phyloP scores from a whole-genome alignment of 2,797 vertebrate genomes.

The Ctenopoma multispine region DNA sequence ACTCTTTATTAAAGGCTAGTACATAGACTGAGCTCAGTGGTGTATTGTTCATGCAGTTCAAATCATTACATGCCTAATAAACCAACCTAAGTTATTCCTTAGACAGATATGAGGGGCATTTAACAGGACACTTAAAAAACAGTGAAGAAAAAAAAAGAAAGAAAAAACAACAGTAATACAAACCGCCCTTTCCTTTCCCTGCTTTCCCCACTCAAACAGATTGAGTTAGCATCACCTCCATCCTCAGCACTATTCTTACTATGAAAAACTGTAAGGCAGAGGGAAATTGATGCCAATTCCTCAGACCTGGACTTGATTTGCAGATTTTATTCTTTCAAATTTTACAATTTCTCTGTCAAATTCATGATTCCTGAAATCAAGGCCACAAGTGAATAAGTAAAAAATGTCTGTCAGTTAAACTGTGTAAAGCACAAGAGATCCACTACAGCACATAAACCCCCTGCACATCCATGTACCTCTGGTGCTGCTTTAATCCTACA shows the following conservation, averaged over 20 bases:
- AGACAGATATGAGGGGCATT: too few relatives aligned
- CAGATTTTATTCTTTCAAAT: too few relatives aligned
- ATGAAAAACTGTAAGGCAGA: conserved; percentile 31
- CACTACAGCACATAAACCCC: too few relatives aligned
- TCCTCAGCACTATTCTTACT: conserved; percentile 38
- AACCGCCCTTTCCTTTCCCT: conserved; percentile 68
- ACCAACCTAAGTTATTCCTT: not conserved
- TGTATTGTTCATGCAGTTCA: not conserved
- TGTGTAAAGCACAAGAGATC: not conserved
- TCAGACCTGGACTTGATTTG: conserved; percentile 29
- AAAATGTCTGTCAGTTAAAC: not conserved
- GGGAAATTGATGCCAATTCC: conserved; percentile 29
- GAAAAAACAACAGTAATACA: too few relatives aligned
- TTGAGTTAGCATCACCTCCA: conserved; percentile 53
- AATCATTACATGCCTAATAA: not conserved
- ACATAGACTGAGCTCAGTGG: not conserved
- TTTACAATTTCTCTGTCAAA: not conserved
- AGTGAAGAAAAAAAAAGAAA: conserved; percentile 19
- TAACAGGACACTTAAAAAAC: not conserved
- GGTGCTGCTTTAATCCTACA: not conserved
- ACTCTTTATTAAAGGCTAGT: conserved; percentile 9
- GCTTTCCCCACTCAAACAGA: conserved; percentile 58
- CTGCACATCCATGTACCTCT: not conserved
- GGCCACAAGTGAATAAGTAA: not conserved
- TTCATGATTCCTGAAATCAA: conserved; percentile 4